Evolutionary conservation across 2,113 vertebrate species (phyloP), one percentile per base, ranked within the genome.

Genomic region (Morone chrysops): DNA sequence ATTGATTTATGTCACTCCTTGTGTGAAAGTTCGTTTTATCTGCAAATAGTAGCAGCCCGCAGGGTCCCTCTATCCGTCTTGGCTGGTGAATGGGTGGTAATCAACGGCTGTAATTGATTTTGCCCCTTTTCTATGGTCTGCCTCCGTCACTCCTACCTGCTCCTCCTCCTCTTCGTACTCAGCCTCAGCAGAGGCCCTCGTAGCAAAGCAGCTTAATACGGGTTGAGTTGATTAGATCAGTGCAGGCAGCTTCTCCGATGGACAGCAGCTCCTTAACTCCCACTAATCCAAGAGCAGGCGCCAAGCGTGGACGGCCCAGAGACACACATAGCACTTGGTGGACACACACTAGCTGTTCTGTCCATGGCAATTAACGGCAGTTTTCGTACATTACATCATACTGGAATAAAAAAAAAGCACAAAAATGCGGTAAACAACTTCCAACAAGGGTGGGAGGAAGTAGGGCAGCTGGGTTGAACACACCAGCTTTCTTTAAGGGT

Each of bases 181-280:
- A 1, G 18, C 50, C 76, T 87, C 72, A 87, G 83, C 73, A 65
- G 56, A 72, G 83, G 40, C 75, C 76, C 83, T 88, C 82, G 83
- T 91, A 88, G 85, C 41, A 84, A 92, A 93, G 90, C 89, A 84
- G 93, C 91, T 93, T 94, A 94, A 91, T 86, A 78, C 25, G 86
- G 91, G 85, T 91, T 65, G 88, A 92, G 88, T 92, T 94, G 94
- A 95, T 95, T 95, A 93, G 92, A 94, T 95, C 93, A 94, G 87
- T 53, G 75, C 57, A 73, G 91, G 80, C 83, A 84, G 89, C 70
- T 79, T 89, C 86, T 88, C 72, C 54, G 60, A 87, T 86, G 87
- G 84, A 91, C 88, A 87, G 92, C 88, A 90, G 83, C 89, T 91
- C 86, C 82, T 90, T 92, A 91, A 92, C 87, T 87, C 84, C 75